Evolutionary conservation across 2,888 invertebrate genomes (phyloP).

Genomic region (Scaptomyza parva): DNA sequence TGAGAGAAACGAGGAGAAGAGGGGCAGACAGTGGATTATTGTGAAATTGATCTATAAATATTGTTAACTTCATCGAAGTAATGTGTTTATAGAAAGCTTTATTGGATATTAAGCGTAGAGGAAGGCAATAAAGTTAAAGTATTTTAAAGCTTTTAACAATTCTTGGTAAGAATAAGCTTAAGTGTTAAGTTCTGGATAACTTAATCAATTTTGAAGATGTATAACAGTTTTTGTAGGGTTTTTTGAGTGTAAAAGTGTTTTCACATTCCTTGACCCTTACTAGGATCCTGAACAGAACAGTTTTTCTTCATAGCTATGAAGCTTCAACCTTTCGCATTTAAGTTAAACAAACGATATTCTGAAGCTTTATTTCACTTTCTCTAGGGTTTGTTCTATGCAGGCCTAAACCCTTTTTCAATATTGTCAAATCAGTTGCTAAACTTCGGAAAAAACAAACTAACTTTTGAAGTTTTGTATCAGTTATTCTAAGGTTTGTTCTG

Average conservation of each 20-base stretch:
- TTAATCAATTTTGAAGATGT: too few relatives aligned
- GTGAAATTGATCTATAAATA: conserved; percentile 11
- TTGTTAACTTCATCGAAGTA: conserved; percentile 12
- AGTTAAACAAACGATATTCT: too few relatives aligned
- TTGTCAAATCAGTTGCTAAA: too few relatives aligned
- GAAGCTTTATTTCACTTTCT: too few relatives aligned
- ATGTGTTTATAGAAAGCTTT: neutral
- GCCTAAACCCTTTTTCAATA: too few relatives aligned
- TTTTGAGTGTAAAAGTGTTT: neutral
- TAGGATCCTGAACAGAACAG: neutral
- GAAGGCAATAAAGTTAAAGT: conserved; percentile 4
- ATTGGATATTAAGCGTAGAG: neutral
- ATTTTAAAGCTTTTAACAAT: neutral
- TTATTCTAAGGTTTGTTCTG: too few relatives aligned
- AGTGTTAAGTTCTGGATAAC: too few relatives aligned
- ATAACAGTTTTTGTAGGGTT: too few relatives aligned
- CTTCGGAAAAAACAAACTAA: too few relatives aligned
- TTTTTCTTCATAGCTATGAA: neutral
- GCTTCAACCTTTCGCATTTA: too few relatives aligned
- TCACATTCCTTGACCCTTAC: neutral
- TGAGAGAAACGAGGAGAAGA: conserved; percentile 6
- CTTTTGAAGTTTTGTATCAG: too few relatives aligned
- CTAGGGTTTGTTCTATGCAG: too few relatives aligned
- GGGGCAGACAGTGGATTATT: neutral
- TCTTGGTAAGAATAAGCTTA: neutral